phyloP scores from a whole-genome alignment of 64 coral and sea anemone genomes.

The Stichodactyla helianthus region DNA sequence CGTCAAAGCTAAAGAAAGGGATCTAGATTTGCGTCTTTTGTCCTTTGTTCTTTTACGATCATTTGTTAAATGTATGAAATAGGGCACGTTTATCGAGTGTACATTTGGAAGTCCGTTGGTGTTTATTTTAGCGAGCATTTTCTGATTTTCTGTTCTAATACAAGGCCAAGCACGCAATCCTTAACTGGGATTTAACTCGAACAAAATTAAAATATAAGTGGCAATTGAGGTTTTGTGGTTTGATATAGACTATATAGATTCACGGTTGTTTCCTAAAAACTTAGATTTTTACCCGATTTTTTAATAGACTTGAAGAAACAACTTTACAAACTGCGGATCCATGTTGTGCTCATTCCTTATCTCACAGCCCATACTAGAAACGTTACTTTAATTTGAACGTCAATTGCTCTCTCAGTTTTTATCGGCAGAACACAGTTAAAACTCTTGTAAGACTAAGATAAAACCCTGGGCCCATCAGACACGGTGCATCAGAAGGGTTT shows the following conservation, averaged over 20 bases:
- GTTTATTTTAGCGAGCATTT: background rate
- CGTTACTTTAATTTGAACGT: background rate
- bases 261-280: too few relatives aligned
- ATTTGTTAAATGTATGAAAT: conserved; percentile 8
- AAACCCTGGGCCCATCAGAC: background rate
- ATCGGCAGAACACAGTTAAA: background rate
- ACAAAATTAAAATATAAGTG: too few relatives aligned
- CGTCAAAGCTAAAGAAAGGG: background rate
- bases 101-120: conserved; percentile 1
- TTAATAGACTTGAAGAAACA: too few relatives aligned
- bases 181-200: too few relatives aligned
- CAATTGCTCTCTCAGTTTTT: background rate
- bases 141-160: background rate
- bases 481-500: background rate
- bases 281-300: too few relatives aligned
- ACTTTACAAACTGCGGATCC: background rate
- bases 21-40: conserved; percentile 2
- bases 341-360: background rate
- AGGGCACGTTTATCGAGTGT: background rate
- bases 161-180: background rate
- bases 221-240: too few relatives aligned
- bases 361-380: background rate
- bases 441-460: background rate
- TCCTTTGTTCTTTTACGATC: background rate
- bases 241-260: too few relatives aligned